Evolutionary conservation across 2,797 vertebrate genomes (phyloP).

Genomic region (Peromyscus attwateri): DNA sequence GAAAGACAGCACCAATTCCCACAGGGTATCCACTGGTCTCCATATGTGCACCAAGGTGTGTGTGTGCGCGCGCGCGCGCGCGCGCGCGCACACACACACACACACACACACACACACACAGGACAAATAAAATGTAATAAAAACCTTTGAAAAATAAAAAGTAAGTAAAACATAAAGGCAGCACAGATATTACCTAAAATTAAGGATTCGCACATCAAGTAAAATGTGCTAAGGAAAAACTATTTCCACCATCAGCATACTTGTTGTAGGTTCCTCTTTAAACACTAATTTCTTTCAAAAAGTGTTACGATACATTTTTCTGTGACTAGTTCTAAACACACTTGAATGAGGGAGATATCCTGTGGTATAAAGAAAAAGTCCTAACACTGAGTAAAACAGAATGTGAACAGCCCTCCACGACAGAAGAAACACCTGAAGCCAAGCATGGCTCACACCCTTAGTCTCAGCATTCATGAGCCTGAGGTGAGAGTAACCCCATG

Average conservation of each 20-base stretch:
- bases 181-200: conserved; percentile 14
- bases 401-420: not conserved
- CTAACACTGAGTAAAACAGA: conserved; percentile 44
- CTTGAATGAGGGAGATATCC: conserved; percentile 9
- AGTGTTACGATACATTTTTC: not conserved
- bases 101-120: not conserved
- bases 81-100: not conserved
- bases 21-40: not conserved
- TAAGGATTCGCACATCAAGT: conserved; percentile 14
- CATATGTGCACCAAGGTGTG: not conserved
- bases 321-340: conserved; percentile 1
- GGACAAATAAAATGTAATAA: not conserved
- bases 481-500: too few relatives aligned
- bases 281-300: not conserved
- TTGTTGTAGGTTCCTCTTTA: conserved; percentile 21
- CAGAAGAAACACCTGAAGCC: not conserved
- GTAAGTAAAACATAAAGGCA: not conserved
- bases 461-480: not conserved
- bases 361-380: conserved; percentile 20
- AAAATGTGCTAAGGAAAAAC: conserved; percentile 14
- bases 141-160: not conserved
- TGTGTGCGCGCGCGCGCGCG: too few relatives aligned
- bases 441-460: too few relatives aligned
- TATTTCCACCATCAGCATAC: not conserved
- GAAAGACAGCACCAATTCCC: not conserved